These are phyloP conservation scores for Erannis defoliaria DNA, from an alignment of 2,888 invertebrate genomes.

Conservation along the genomic window DNA sequence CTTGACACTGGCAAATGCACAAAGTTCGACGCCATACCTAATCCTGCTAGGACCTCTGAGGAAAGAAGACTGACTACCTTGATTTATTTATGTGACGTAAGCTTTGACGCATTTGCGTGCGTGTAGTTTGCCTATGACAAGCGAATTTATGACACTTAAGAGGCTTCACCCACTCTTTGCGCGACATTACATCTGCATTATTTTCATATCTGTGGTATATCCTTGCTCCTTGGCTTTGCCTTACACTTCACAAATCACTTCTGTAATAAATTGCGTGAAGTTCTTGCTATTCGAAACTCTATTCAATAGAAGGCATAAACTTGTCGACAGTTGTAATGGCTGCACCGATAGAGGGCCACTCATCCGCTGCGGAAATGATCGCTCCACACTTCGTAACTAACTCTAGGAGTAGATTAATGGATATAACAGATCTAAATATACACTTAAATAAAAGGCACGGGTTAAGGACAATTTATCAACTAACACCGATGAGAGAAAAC, in stretches of 20 bases:
- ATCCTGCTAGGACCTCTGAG: no score
- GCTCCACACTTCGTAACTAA: slow-evolving; percentile 24
- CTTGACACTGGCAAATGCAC: no score
- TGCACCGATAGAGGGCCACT: slow-evolving; percentile 21
- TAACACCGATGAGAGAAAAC: background rate
- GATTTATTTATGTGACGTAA: no score
- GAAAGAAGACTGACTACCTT: no score
- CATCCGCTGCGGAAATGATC: slow-evolving; percentile 38
- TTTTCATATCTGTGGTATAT: no score
- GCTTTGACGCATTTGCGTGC: no score
- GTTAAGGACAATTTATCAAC: slow-evolving; percentile 1
- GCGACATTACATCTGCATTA: no score
- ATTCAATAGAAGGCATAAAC: slow-evolving; percentile 25
- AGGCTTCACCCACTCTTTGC: no score
- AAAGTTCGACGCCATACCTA: no score
- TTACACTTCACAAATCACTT: background rate
- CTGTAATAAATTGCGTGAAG: background rate
- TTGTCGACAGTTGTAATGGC: slow-evolving; percentile 31
- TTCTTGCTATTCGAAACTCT: slow-evolving; percentile 1
- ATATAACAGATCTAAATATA: slow-evolving; percentile 16
- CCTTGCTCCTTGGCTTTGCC: no score
- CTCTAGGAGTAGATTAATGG: slow-evolving; percentile 34
- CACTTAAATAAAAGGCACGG: background rate
- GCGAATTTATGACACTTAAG: no score
- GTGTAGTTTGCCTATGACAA: no score